phyloP scores from a whole-genome alignment of 2,888 invertebrate species.

The Diloba caeruleocephala region DNA sequence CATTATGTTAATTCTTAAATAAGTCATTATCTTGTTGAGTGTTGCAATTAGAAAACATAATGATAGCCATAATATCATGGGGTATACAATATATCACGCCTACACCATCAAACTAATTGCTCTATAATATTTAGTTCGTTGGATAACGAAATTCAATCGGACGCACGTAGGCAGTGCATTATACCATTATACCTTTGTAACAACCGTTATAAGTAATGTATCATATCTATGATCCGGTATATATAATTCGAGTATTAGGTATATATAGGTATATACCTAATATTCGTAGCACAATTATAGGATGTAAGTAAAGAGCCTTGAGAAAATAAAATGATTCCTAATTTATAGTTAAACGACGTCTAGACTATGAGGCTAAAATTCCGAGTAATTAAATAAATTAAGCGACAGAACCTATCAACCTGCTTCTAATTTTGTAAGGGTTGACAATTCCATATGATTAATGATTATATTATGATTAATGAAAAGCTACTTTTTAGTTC shows the following conservation, averaged over 20 bases:
- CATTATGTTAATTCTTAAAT: conserved; percentile 55
- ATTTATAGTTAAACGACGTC: conserved; percentile 19
- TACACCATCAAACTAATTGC: conserved; percentile 67
- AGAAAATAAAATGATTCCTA: conserved; percentile 4
- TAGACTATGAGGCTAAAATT: conserved; percentile 18
- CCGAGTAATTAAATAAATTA: conserved; percentile 5
- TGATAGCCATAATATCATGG: conserved; percentile 47
- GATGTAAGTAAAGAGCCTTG: conserved; percentile 15
- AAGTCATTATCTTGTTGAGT: conserved; percentile 50
- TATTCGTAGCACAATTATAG: conserved; percentile 21
- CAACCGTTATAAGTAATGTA: conserved; percentile 22
- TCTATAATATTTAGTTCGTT: conserved; percentile 62
- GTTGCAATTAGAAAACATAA: conserved; percentile 58
- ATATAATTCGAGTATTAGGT: too few relatives aligned
- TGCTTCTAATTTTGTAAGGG: too few relatives aligned
- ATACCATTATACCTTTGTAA: not conserved
- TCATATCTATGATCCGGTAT: too few relatives aligned
- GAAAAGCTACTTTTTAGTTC: too few relatives aligned
- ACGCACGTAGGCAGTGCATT: conserved; percentile 48
- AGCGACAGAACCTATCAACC: not conserved
- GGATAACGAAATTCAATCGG: conserved; percentile 41
- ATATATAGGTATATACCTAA: conserved; percentile 1
- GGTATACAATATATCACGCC: conserved; percentile 60
- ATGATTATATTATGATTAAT: too few relatives aligned
- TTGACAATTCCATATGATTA: too few relatives aligned